Conservation (phyloP, 2,797 vertebrate genomes). For the Dallia pectoralis region DNA sequence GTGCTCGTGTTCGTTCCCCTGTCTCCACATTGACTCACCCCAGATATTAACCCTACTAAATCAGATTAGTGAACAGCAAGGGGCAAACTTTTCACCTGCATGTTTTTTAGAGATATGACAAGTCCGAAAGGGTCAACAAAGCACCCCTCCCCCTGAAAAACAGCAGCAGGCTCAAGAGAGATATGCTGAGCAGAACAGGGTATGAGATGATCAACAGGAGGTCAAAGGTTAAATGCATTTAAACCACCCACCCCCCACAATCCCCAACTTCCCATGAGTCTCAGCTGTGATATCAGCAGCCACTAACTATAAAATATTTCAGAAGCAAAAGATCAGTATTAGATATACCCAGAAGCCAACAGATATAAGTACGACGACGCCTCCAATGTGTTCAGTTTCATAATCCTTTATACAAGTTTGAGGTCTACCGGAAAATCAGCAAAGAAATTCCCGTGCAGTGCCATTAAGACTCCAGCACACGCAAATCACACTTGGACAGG, state of each 20-base stretch:
- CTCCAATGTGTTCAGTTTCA: background rate
- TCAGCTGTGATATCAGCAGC: background rate
- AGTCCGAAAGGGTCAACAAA: slow-evolving; percentile 6
- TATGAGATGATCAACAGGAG: background rate
- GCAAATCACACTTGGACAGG: background rate
- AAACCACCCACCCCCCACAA: background rate
- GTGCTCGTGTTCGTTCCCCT: background rate
- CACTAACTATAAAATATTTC: background rate
- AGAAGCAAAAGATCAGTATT: background rate
- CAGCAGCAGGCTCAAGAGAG: background rate
- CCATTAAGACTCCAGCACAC: background rate
- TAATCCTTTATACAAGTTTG: background rate
- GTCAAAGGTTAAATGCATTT: background rate
- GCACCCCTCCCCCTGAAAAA: too few relatives aligned
- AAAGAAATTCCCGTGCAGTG: background rate
- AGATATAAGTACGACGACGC: background rate
- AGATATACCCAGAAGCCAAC: background rate
- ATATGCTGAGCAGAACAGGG: background rate
- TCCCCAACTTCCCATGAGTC: background rate
- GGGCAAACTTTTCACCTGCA: background rate
- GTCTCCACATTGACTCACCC: background rate
- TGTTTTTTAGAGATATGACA: background rate
- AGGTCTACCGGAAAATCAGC: background rate
- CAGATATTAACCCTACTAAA: background rate
- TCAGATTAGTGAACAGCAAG: slow-evolving; percentile 5